phyloP scores from a whole-genome alignment of 2,113 vertebrate genomes.

The Nanorana parkeri region DNA sequence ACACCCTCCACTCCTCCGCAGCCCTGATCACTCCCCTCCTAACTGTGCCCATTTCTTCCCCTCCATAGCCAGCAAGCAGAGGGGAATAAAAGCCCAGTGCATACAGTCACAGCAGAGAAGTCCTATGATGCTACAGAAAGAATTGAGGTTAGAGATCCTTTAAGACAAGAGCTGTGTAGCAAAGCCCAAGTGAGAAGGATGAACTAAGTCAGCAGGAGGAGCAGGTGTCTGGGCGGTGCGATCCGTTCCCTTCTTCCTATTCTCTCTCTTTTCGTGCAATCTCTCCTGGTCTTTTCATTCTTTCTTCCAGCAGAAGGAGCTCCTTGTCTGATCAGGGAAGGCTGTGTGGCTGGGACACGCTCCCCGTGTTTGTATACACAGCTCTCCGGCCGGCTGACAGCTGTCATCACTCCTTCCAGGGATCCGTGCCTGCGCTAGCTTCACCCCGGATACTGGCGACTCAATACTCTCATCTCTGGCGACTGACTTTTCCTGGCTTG shows the following conservation, averaged over 20 bases:
- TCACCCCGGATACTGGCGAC: too few species aligned
- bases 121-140: neutral
- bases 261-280: constrained; percentile 4
- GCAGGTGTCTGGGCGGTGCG: constrained; percentile 53
- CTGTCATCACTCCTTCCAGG: constrained; percentile 3
- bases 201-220: constrained; percentile 52
- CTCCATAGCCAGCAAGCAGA: too few species aligned
- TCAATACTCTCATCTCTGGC: too few species aligned
- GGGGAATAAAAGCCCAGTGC: too few species aligned
- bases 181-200: constrained; percentile 51
- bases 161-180: constrained; percentile 29
- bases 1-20: too few species aligned
- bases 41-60: neutral
- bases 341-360: neutral
- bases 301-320: constrained; percentile 51
- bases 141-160: neutral
- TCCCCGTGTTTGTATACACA: constrained; percentile 35
- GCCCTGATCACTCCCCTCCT: too few species aligned
- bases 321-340: constrained; percentile 32
- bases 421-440: too few species aligned
- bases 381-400: constrained; percentile 1
- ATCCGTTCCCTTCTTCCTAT: constrained; percentile 30
- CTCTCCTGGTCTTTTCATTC: constrained; percentile 42
- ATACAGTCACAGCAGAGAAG: neutral
- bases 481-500: too few species aligned